phyloP scores from a whole-genome alignment of 2,888 invertebrate genomes.

The Galerucella nymphaeae region DNA sequence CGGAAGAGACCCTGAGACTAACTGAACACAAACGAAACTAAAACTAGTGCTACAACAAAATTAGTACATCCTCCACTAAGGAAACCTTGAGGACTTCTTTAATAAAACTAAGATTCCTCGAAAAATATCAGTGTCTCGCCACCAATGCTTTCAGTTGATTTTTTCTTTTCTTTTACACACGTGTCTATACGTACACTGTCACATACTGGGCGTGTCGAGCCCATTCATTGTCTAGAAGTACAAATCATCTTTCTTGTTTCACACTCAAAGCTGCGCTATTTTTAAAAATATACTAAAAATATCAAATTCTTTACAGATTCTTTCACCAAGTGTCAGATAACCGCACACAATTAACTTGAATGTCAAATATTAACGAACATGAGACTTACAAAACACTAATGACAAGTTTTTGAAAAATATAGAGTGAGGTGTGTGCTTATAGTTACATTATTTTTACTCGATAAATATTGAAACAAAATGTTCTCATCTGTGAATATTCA shows the following conservation, averaged over 20 bases:
- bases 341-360: constrained; percentile 10
- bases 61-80: not conserved
- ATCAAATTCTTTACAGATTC: constrained; percentile 11
- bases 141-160: not conserved
- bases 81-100: too few species aligned
- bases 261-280: constrained; percentile 24
- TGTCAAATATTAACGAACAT: constrained; percentile 15
- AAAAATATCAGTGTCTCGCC: not conserved
- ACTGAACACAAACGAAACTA: too few species aligned
- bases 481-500: too few species aligned
- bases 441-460: too few species aligned
- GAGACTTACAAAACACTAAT: constrained; percentile 4
- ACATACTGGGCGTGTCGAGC: constrained; percentile 26
- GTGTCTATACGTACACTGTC: constrained; percentile 21
- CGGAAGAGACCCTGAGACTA: too few species aligned
- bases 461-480: too few species aligned
- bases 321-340: constrained; percentile 3
- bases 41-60: too few species aligned
- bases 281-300: constrained; percentile 19
- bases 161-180: constrained; percentile 16
- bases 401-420: constrained; percentile 44
- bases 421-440: too few species aligned
- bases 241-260: constrained; percentile 32
- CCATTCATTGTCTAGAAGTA: constrained; percentile 31
- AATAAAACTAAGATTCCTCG: not conserved